Base-by-base conservation (phyloP, 2,888 invertebrate genomes). In the Cenopis cana region DNA sequence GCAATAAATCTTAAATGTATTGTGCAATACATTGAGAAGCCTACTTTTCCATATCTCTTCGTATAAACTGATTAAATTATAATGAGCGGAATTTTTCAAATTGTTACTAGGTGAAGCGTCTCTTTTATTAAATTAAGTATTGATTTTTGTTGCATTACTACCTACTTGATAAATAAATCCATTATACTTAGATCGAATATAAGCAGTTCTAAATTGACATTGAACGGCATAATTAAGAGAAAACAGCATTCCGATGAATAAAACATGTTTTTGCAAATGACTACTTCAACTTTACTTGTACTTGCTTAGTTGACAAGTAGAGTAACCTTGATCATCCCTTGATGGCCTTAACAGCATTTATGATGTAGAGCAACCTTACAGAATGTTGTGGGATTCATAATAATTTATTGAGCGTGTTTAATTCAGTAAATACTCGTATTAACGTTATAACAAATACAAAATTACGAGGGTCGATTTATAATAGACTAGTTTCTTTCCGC, bases 321-420 rank as follows among this genome's bases (percentile, higher is more conserved):
- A 86, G 85, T 86, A 85, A 64, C 87, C 88, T 88, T 86, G 86
- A 76, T 78, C 86, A 85, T 88, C 87, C 81, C 83, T 82, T 62
- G 83, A 75, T 79, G 82, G 84, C 88, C 88, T 88, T 85, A 84
- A 75, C 70, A 78, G 74, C 74, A 79, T 78, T 76, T 79, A 78
- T 72, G 71, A 81, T 80, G 80, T 82, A 80, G 75, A 69, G 52
- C 57, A 59, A 65, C 57, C 29, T 36, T 64, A 38, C 64, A 50
- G 10, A 20, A 9, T 24, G 57, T 69, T 56, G 56, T 56, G 29
- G 8, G 2, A 10, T 57, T 29, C 9, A 56, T 64, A 17, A 56
- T 64, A 17, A 50, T 64, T 50, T 52, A 14, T 36, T 18, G 18
- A 11, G 36, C n/a, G 3, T 33, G 14, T 9, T 33, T 33, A 56